These are phyloP conservation scores for Drosophila bocqueti DNA, from an alignment of 1,140 invertebrate species.

Conservation along the genomic window DNA sequence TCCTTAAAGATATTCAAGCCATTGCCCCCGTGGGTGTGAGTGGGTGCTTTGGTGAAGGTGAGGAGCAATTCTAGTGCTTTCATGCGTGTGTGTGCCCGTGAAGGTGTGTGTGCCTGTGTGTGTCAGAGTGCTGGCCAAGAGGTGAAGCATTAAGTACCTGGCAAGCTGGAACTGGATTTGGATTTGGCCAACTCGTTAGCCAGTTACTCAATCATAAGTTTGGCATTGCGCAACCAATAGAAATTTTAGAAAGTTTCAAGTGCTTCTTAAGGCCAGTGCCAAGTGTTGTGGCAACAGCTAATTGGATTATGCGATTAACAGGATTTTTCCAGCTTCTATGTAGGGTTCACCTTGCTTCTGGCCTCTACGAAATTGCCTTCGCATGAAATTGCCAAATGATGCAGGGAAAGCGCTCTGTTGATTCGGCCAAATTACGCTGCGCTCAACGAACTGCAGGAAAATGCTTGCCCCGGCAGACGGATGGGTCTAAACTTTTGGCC, in stretches of 20 bases:
- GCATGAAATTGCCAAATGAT: constrained; percentile 72
- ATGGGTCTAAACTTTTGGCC: constrained; percentile 52
- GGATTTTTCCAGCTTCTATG: constrained; percentile 2
- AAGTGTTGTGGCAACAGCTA: constrained; percentile 45
- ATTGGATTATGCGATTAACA: constrained; percentile 74
- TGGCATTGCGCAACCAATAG: constrained; percentile 19
- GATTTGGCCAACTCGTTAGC: constrained; percentile 29
- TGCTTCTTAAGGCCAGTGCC: neutral
- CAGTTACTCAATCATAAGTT: constrained; percentile 31
- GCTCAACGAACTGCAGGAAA: constrained; percentile 63
- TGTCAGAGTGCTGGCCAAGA: constrained; percentile 52
- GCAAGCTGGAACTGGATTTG: constrained; percentile 22
- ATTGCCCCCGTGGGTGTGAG: constrained; percentile 19
- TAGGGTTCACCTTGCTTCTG: constrained; percentile 1
- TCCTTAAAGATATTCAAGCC: constrained; percentile 3
- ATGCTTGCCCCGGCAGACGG: constrained; percentile 35
- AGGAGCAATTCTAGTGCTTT: constrained; percentile 28
- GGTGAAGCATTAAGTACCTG: constrained; percentile 60
- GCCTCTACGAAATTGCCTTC: constrained; percentile 5
- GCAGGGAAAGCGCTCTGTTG: constrained; percentile 65
- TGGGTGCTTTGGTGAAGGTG: constrained; percentile 35
- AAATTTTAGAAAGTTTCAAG: constrained; percentile 29
- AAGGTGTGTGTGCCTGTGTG: constrained; percentile 9
- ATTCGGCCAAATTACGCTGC: constrained; percentile 63
- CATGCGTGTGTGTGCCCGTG: constrained; percentile 29